These are phyloP conservation scores for Caranx ignobilis DNA, from an alignment of 2,113 vertebrate genomes.

Conservation along the genomic window DNA sequence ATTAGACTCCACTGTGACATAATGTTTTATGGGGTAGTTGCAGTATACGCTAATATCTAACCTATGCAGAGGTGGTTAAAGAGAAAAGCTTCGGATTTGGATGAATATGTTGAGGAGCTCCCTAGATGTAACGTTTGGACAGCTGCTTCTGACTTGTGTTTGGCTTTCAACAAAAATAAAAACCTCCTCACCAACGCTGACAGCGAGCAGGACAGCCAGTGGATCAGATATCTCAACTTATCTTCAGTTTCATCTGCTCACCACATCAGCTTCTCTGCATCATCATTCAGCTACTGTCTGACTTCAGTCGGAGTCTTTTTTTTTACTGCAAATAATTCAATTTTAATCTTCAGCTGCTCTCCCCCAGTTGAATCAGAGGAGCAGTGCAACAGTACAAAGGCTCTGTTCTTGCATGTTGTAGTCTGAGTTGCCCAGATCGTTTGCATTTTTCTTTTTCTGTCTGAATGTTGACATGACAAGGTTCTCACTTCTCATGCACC, in stretches of 20 bases:
- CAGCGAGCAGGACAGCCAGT: neutral
- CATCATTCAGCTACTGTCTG: neutral
- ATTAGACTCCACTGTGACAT: neutral
- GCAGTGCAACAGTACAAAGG: neutral
- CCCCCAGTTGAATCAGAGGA: neutral
- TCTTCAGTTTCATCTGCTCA: neutral
- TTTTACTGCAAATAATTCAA: neutral
- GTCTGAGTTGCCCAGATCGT: neutral
- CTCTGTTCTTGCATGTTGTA: neutral
- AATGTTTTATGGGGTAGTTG: neutral
- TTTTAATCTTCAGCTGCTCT: neutral
- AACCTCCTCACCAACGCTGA: neutral
- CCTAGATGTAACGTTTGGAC: neutral
- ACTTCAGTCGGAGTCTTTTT: neutral
- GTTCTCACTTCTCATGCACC: neutral
- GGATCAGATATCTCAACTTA: neutral
- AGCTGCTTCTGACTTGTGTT: neutral
- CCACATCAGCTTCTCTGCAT: constrained; percentile 16
- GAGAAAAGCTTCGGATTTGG: neutral
- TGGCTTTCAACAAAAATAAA: neutral
- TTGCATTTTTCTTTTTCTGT: neutral
- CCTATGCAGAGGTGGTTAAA: neutral
- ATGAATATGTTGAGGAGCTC: neutral
- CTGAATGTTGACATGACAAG: constrained; percentile 6
- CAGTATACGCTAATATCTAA: neutral